A percentile compares a stretch with the other conserved stretches of the same genome.
phyloP scores from a whole-genome alignment of 1,140 invertebrate genomes.

The Drosophila kepulauana region DNA sequence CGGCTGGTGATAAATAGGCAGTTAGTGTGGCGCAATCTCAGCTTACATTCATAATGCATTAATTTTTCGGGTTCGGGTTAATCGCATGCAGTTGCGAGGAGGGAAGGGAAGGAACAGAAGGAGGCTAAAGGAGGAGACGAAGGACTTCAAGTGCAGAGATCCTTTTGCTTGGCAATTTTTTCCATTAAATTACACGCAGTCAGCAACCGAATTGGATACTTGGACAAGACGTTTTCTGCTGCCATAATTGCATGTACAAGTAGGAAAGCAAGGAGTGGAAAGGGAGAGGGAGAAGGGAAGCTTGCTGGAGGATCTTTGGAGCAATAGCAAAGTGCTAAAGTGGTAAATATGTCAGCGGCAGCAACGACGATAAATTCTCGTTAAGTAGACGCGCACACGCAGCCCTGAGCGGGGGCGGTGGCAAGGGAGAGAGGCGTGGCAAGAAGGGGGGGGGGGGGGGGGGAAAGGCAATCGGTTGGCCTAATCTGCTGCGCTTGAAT shows the following conservation, averaged over 20 bases:
- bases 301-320: conserved; percentile 18
- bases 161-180: conserved; percentile 50
- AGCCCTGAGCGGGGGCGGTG: conserved; percentile 32
- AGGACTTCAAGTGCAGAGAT: conserved; percentile 45
- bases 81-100: conserved; percentile 31
- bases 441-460: background rate
- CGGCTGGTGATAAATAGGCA: conserved; percentile 67
- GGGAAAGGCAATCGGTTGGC: conserved; percentile 67
- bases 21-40: conserved; percentile 61
- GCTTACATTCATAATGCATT: conserved; percentile 77
- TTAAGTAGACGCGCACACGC: conserved; percentile 82
- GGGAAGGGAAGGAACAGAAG: background rate
- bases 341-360: conserved; percentile 83
- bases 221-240: conserved; percentile 50
- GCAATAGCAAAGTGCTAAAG: conserved; percentile 64
- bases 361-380: conserved; percentile 75
- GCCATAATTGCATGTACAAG: conserved; percentile 49
- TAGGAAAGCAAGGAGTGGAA: background rate
- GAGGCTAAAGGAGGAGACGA: background rate
- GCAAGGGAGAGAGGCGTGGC: background rate
- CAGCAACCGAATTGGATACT: conserved; percentile 30
- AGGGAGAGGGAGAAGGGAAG: background rate
- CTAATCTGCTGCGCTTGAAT: conserved; percentile 80
- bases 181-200: conserved; percentile 79
- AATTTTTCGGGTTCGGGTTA: conserved; percentile 47